A percentile compares a stretch with the other conserved stretches of the same genome.
These are phyloP conservation scores for Montipora foliosa DNA, from an alignment of 64 coral and sea anemone species.

Conservation along the genomic window DNA sequence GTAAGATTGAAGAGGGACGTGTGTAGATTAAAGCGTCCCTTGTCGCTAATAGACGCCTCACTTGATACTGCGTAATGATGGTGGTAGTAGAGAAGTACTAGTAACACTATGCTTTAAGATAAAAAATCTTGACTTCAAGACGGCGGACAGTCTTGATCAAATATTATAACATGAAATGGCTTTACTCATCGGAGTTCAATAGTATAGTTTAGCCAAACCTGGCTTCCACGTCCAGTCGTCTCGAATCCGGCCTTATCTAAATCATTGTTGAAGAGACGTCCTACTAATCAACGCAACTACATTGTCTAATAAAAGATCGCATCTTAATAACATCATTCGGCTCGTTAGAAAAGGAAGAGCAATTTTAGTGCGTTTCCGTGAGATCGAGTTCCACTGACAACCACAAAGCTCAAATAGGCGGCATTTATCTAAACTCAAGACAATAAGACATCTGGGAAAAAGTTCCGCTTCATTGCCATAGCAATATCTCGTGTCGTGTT, in stretches of 20 bases:
- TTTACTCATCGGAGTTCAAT: background rate
- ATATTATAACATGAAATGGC: no score
- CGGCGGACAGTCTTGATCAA: no score
- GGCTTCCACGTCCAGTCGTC: no score
- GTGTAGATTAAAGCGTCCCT: no score
- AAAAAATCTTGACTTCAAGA: no score
- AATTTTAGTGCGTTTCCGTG: background rate
- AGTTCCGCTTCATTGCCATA: background rate
- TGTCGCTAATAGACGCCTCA: no score
- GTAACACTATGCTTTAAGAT: no score
- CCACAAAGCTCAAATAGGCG: conserved; percentile 14
- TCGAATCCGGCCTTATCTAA: no score
- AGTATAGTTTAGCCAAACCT: no score
- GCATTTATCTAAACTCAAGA: background rate
- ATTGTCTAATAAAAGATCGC: background rate
- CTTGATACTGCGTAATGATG: no score
- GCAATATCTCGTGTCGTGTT: background rate
- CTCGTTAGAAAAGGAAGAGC: background rate
- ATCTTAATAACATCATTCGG: background rate
- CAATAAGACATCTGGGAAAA: background rate
- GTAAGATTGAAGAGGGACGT: background rate
- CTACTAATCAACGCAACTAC: background rate
- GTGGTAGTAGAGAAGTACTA: no score
- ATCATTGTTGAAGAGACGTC: no score
- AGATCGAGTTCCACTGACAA: background rate